These are phyloP conservation scores for Malthinus seriepunctatus DNA, from an alignment of 2,888 invertebrate species.

Conservation along the genomic window DNA sequence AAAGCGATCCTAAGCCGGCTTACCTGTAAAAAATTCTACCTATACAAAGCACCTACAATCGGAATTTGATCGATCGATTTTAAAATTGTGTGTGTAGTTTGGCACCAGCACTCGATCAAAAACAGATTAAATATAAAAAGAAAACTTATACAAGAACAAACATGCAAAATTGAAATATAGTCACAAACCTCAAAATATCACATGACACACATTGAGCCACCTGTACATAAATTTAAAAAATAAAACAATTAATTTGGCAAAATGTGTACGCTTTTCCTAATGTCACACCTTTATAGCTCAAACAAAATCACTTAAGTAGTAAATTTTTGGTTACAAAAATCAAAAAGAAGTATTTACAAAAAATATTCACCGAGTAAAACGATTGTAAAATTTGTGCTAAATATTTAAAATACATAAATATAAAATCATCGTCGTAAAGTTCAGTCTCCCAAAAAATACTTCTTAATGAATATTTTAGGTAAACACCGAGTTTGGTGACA, in stretches of 20 bases:
- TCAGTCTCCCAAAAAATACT: constrained; percentile 41
- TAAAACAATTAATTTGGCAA: constrained; percentile 40
- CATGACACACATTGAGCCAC: constrained; percentile 57
- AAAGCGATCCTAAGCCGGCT: constrained; percentile 19
- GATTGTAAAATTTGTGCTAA: constrained; percentile 30
- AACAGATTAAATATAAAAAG: constrained; percentile 9
- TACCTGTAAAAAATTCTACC: constrained; percentile 21
- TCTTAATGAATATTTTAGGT: constrained; percentile 40
- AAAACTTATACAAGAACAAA: constrained; percentile 12
- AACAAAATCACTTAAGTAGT: constrained; percentile 29
- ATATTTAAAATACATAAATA: constrained; percentile 10
- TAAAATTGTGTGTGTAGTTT: constrained; percentile 15
- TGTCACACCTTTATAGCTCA: constrained; percentile 27
- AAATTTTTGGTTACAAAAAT: constrained; percentile 42
- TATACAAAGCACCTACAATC: constrained; percentile 26
- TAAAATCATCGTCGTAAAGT: constrained; percentile 27
- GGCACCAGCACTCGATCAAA: constrained; percentile 25
- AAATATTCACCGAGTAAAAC: constrained; percentile 36
- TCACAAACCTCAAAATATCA: constrained; percentile 57
- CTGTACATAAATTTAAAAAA: constrained; percentile 37
- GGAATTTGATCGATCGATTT: constrained; percentile 18
- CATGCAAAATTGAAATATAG: constrained; percentile 26
- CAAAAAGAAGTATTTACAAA: constrained; percentile 32
- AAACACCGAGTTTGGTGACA: constrained; percentile 32
- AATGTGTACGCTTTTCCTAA: constrained; percentile 46